A percentile compares a stretch with the other conserved stretches of the same genome.
Conservation (phyloP, 2,113 vertebrate species). For the Procavia capensis region DNA sequence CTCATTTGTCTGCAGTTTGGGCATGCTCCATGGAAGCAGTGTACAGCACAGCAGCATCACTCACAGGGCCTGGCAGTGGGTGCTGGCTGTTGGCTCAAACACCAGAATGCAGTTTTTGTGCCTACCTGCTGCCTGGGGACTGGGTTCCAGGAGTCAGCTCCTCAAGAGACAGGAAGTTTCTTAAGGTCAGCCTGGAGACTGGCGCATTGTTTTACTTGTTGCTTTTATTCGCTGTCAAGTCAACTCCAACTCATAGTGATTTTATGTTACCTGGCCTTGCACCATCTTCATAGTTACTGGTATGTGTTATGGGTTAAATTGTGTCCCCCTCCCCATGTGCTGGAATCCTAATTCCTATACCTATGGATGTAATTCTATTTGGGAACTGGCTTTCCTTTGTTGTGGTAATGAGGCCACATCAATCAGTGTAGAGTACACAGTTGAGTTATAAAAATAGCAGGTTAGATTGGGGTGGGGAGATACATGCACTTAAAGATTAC, state of each 20-base stretch:
- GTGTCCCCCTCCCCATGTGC: not conserved
- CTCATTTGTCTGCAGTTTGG: not conserved
- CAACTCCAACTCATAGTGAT: not conserved
- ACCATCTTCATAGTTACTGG: not conserved
- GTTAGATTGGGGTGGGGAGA: not conserved
- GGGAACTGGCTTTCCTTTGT: not conserved
- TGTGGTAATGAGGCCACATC: not conserved
- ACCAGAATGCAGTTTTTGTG: not conserved
- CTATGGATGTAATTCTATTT: not conserved
- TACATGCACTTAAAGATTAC: too few relatives aligned
- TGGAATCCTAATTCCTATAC: not conserved
- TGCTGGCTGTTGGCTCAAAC: not conserved
- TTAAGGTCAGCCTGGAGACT: not conserved
- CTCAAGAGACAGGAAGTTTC: not conserved
- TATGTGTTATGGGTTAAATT: not conserved
- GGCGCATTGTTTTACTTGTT: not conserved
- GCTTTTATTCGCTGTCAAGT: not conserved
- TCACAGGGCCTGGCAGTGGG: not conserved
- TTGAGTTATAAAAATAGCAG: not conserved
- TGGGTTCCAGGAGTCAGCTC: not conserved
- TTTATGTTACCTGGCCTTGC: not conserved
- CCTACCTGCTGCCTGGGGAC: not conserved
- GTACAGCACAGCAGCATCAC: rapidly evolving
- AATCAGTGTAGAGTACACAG: not conserved
- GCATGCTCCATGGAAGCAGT: too few relatives aligned